These are phyloP conservation scores for Latrodectus geometricus DNA, from an alignment of 1,140 invertebrate species.

Conservation along the genomic window DNA sequence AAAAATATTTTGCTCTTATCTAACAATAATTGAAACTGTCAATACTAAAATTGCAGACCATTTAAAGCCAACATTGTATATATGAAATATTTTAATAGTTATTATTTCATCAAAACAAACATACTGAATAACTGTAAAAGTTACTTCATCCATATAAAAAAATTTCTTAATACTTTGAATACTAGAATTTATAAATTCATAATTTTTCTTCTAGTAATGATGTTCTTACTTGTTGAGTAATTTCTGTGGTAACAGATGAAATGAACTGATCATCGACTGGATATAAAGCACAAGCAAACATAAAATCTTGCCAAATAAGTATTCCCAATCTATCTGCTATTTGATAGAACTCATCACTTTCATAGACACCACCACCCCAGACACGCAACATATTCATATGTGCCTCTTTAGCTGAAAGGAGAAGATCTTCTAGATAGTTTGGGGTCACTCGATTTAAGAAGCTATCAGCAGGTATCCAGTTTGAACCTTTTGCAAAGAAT, in stretches of 20 bases:
- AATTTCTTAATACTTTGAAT: too few species aligned
- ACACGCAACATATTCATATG: constrained; percentile 96
- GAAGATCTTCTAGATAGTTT: constrained; percentile 71
- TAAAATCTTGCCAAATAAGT: constrained; percentile 79
- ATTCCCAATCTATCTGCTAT: constrained; percentile 71
- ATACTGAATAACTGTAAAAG: too few species aligned
- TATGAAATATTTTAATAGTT: too few species aligned
- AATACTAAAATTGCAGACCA: too few species aligned
- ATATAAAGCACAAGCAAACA: constrained; percentile 98
- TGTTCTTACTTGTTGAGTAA: constrained; percentile 78
- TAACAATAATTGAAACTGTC: too few species aligned
- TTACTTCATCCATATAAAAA: too few species aligned
- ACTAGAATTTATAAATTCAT: too few species aligned
- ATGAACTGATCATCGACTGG: constrained; percentile 82
- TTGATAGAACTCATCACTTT: constrained; percentile 91
- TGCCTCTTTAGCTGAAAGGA: constrained; percentile 80
- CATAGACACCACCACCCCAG: constrained; percentile 98
- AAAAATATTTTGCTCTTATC: too few species aligned
- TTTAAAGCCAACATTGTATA: too few species aligned
- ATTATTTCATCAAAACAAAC: too few species aligned
- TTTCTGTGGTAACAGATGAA: constrained; percentile 79
- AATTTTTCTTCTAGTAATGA: too few species aligned
- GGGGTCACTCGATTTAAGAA: constrained; percentile 81
- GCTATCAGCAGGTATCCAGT: constrained; percentile 92
- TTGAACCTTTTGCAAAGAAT: constrained; percentile 97